Base-by-base conservation (phyloP, 2,113 vertebrate genomes). In the Natator depressus region DNA sequence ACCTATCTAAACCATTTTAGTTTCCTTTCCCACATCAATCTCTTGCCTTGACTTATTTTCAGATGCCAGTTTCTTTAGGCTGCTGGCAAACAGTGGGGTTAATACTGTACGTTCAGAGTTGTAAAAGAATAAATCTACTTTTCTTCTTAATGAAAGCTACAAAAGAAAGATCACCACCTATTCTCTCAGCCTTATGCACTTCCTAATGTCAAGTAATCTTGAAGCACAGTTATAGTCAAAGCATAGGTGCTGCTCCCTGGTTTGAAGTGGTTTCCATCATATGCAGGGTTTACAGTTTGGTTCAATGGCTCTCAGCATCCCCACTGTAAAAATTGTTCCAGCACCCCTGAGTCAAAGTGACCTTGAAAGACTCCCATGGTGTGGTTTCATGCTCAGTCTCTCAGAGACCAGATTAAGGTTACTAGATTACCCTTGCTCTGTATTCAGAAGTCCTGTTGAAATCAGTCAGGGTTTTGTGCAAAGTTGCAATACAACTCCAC, bases 221-320 rank as follows among this genome's bases (percentile, higher is more conserved):
- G 27, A 54, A 81, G 13, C 0, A 2, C 0, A 0, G 8, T 19
- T 82, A 5, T 12, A 55, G 17, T 46, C 31, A 53, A 53, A 53
- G 19, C 53, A 20, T 53, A 8, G 53, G 53, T 20, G 53, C 51
- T 53, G 6, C 51, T 17, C 51, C 19, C 51, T 20, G 19, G 53
- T 53, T 53, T 53, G 53, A 53, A 20, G 6, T 53, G 53, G 19
- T 53, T 53, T 8, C 53, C 53, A 53, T 53, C 20, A 53, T 53
- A 53, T 20, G 3, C 53, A 20, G 7, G 6, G 53, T 53, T 53
- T 53, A 53, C 53, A 53, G 16, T 53, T 53, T 53, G 53, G 19
- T 53, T 53, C 53, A 20, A 53, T 53, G 53, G 53, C 53, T 53
- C 53, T 53, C 53, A 53, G 53, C 53, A 53, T 20, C 53, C 19